These are phyloP conservation scores for Scrobipalpa atriplicella DNA, from an alignment of 2,888 invertebrate genomes.

Conservation along the genomic window DNA sequence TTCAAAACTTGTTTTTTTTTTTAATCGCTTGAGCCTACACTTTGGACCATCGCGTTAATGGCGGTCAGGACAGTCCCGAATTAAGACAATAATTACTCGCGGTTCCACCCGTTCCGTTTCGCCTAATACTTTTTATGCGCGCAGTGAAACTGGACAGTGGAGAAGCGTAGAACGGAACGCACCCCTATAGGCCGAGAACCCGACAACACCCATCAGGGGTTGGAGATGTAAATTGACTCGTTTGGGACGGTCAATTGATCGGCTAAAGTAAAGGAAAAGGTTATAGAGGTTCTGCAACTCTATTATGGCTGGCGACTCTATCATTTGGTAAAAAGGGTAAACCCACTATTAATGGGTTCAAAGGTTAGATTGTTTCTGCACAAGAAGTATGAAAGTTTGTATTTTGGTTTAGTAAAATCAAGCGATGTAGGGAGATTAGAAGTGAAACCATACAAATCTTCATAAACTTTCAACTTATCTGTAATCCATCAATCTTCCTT, in stretches of 20 bases:
- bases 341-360: too few relatives aligned
- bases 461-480: too few relatives aligned
- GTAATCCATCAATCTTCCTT: background rate
- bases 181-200: background rate
- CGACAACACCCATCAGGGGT: conserved; percentile 17
- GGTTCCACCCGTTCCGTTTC: conserved; percentile 67
- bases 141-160: background rate
- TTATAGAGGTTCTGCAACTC: conserved; percentile 5
- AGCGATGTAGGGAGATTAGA: too few relatives aligned
- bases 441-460: too few relatives aligned
- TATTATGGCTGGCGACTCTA: background rate
- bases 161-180: conserved; percentile 14
- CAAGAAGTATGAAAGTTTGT: too few relatives aligned
- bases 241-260: conserved; percentile 19
- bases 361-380: too few relatives aligned
- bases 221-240: conserved; percentile 8
- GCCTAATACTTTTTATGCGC: conserved; percentile 73
- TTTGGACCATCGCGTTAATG: conserved; percentile 49
- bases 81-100: conserved; percentile 80
- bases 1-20: background rate
- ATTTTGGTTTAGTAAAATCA: too few relatives aligned
- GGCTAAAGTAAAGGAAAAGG: conserved; percentile 11
- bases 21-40: conserved; percentile 50
- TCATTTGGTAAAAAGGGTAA: background rate
- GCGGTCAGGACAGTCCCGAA: conserved; percentile 74